Percentiles rank a stretch among this genome's conserved stretches.
These are phyloP conservation scores for Babylonia areolata DNA, from an alignment of 1,140 invertebrate species.

Conservation along the genomic window DNA sequence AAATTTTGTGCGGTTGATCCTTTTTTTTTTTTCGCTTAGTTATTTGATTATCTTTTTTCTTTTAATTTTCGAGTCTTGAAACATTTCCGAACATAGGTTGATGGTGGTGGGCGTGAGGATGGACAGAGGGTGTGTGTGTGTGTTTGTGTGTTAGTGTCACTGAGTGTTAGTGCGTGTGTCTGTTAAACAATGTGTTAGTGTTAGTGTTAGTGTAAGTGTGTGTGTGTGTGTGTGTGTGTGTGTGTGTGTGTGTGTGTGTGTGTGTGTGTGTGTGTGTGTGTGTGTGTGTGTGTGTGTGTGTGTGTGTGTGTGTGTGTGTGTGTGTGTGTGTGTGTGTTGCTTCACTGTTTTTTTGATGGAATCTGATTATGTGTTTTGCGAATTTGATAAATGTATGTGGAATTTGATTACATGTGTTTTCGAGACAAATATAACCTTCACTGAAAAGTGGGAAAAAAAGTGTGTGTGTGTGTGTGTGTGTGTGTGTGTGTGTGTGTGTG, in stretches of 20 bases:
- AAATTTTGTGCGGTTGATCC: no score
- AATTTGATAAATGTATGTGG: no score
- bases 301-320: neutral
- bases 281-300: neutral
- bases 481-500: neutral
- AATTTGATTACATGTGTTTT: no score
- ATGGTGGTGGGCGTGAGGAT: neutral
- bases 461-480: neutral
- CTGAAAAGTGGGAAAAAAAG: no score
- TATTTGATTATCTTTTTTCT: no score
- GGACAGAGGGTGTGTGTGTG: neutral
- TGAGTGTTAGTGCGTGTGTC: neutral
- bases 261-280: neutral
- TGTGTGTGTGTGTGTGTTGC: conserved; percentile 1
- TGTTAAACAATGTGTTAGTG: neutral
- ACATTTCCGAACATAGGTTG: no score
- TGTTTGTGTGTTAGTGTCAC: neutral
- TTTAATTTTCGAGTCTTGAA: no score
- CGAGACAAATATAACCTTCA: no score
- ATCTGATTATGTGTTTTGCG: no score
- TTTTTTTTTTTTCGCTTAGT: no score
- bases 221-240: conserved; percentile 15
- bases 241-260: conserved; percentile 6
- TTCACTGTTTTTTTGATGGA: no score
- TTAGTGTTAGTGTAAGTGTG: neutral